phyloP scores from a whole-genome alignment of 2,113 vertebrate species.

The Rhadina sibilatrix region DNA sequence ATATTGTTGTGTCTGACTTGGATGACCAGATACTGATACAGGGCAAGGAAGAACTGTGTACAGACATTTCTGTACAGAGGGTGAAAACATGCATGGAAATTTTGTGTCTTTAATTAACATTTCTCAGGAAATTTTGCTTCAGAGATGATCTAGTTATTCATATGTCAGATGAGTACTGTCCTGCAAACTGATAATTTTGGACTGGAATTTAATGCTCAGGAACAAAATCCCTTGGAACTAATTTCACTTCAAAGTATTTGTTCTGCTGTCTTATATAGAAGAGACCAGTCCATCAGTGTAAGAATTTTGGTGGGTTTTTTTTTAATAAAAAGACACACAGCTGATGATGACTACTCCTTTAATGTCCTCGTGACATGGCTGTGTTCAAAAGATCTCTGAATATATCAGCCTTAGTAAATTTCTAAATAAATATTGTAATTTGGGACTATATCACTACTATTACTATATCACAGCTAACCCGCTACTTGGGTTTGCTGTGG shows the following conservation, averaged over 20 bases:
- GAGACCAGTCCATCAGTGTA: not conserved
- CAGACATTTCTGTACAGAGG: not conserved
- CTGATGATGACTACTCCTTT: not conserved
- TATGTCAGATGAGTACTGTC: not conserved
- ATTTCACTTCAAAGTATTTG: not conserved
- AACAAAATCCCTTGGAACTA: not conserved
- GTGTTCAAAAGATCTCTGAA: not conserved
- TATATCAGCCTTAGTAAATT: not conserved
- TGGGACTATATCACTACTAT: not conserved
- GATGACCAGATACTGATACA: not conserved
- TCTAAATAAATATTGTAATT: not conserved
- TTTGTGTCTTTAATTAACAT: not conserved
- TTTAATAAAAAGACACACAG: not conserved
- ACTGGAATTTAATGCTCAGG: not conserved
- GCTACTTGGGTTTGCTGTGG: not conserved
- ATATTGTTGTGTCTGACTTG: not conserved
- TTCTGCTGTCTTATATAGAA: not conserved
- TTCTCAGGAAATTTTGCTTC: not conserved
- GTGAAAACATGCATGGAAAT: not conserved
- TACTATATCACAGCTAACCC: not conserved
- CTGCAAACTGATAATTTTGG: not conserved
- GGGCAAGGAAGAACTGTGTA: not conserved
- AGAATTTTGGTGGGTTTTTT: not conserved
- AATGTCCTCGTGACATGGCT: not conserved
- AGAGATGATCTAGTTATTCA: not conserved